Evolutionary conservation across 2,797 vertebrate species (phyloP), one percentile per base, ranked within the genome.

Genomic region (Steatocranus sp.): DNA sequence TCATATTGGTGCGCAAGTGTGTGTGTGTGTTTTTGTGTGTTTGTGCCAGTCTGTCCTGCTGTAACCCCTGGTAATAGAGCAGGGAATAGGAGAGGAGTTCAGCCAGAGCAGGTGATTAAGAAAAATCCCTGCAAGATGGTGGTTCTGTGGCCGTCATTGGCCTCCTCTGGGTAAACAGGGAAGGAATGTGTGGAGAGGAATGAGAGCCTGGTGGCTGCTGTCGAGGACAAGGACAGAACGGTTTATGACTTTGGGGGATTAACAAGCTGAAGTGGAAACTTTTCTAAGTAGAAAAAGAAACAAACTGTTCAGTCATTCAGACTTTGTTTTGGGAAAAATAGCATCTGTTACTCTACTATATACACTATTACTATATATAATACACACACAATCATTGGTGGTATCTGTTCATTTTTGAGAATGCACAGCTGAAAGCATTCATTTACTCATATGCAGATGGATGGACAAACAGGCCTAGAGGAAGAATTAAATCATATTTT

Each of bases 51-150:
- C 79, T 86, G 88, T 92, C 90, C 90, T 85, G 89, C 81, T 90
- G 88, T 94, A 94, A 93, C 90, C 91, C 85, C 68, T 73, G 6
- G 86, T 94, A 93, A 95, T 91, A 93, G 91, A 94, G 89, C 78
- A 43, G 92, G 94, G 93, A 95, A 91, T 92, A 91, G 82, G 83
- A 93, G 89, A 88, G 86, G 89, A 92, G 83, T 90, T 91, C 78
- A 92, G 92, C 91, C 86, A 82, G 88, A 93, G 89, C 89, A 90
- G 91, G 93, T 94, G 94, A 95, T 94, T 94, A 93, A 92, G 91
- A 90, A 94, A 93, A 95, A 92, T 92, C 93, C 91, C 91, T 91
- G 90, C 92, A 94, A 94, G 93, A 94, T 95, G 94, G 94, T 81
- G 88, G 82, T 76, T 80, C 80, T 84, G 88, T 83, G 86, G 91